Evolutionary conservation across 2,888 invertebrate genomes (phyloP).

Genomic region (Osmoderma eremita): DNA sequence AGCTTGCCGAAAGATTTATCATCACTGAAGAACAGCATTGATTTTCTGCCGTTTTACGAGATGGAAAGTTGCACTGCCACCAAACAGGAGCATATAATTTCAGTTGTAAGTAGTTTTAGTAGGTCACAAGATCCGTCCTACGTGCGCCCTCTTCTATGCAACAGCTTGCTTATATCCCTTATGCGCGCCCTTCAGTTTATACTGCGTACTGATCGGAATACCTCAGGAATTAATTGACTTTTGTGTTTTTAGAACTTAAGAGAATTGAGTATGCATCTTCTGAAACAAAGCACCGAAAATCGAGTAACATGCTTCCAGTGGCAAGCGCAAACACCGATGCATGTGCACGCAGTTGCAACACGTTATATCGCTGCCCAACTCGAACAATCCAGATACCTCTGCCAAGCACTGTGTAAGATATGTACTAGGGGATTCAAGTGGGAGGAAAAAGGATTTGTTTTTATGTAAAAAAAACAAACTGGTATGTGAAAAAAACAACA

Average conservation of each 20-base stretch:
- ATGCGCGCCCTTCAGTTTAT: no score
- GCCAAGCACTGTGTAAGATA: constrained; percentile 77
- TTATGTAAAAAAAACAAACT: constrained; percentile 77
- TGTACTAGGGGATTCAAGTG: constrained; percentile 74
- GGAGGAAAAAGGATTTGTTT: constrained; percentile 80
- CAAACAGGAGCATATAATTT: constrained; percentile 88
- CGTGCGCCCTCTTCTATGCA: no score
- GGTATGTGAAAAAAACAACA: no score
- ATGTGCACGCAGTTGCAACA: constrained; percentile 83
- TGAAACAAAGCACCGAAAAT: constrained; percentile 71
- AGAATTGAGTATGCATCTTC: constrained; percentile 84
- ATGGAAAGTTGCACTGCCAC: constrained; percentile 87
- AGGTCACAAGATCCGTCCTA: no score
- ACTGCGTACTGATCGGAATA: no score
- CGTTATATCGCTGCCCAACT: constrained; percentile 84
- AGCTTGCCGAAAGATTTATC: constrained; percentile 63
- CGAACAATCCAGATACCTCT: constrained; percentile 80
- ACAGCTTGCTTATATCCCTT: no score
- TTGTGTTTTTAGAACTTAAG: constrained; percentile 74
- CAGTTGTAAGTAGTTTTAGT: constrained; percentile 73
- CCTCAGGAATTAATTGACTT: no score
- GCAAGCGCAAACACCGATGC: constrained; percentile 71
- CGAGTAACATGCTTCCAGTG: constrained; percentile 64
- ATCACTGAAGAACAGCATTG: constrained; percentile 64
- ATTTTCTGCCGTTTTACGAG: constrained; percentile 81